phyloP scores from a whole-genome alignment of 2,797 vertebrate genomes.

The Enteromius thamalakanensis region DNA sequence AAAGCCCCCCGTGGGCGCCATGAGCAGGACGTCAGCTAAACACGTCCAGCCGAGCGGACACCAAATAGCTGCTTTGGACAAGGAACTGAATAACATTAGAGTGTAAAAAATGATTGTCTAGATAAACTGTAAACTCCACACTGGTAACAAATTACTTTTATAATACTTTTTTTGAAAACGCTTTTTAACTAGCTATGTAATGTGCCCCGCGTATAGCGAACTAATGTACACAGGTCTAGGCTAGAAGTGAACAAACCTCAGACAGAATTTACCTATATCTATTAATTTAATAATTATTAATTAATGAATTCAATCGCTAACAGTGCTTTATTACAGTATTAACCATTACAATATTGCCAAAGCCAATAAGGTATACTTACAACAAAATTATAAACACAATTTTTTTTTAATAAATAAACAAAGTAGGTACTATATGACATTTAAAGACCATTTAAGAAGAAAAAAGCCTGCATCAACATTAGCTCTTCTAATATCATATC shows the following conservation, averaged over 20 bases:
- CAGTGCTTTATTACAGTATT: neutral
- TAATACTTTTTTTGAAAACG: neutral
- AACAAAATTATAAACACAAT: neutral
- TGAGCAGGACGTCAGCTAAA: constrained; percentile 63
- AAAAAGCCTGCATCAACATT: neutral
- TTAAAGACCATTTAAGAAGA: neutral
- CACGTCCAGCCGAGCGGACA: constrained; percentile 57
- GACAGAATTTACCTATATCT: neutral
- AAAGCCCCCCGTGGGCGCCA: constrained; percentile 57
- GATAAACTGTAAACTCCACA: neutral
- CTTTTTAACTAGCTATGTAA: neutral
- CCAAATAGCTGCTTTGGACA: constrained; percentile 6
- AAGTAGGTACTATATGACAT: neutral
- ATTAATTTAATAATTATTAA: too few species aligned
- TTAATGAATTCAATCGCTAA: neutral
- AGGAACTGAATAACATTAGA: constrained; percentile 1
- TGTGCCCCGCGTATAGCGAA: neutral
- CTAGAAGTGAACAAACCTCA: neutral
- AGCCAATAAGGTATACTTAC: neutral
- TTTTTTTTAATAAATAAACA: too few species aligned
- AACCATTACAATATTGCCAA: neutral
- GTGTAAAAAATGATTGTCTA: neutral
- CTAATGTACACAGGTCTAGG: neutral
- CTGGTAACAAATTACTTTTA: neutral
- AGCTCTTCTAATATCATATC: neutral